These are phyloP conservation scores for Drosophila kikkawai DNA, from an alignment of 1,140 invertebrate genomes.

Conservation along the genomic window DNA sequence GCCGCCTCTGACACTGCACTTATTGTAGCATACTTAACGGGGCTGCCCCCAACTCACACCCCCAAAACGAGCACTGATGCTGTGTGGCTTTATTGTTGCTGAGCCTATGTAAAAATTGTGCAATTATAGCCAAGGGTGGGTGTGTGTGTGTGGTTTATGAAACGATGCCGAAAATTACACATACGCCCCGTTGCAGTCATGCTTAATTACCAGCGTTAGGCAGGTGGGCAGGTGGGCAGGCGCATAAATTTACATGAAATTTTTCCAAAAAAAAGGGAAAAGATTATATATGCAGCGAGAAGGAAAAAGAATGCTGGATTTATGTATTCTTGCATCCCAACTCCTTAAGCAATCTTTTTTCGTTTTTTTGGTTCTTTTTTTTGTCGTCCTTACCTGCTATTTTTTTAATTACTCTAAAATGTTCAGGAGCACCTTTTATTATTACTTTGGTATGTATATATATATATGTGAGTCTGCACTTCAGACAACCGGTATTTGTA, in stretches of 20 bases:
- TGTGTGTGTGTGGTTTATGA: slow-evolving; percentile 66
- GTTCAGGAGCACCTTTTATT: slow-evolving; percentile 77
- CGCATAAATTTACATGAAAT: slow-evolving; percentile 78
- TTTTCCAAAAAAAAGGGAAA: slow-evolving; percentile 47
- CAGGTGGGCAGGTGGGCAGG: slow-evolving; percentile 37
- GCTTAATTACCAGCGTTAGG: slow-evolving; percentile 69
- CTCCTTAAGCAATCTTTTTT: slow-evolving; percentile 58
- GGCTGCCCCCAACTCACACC: slow-evolving; percentile 24
- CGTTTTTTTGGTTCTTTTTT: slow-evolving; percentile 30
- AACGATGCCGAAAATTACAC: slow-evolving; percentile 83
- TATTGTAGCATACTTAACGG: slow-evolving; percentile 83
- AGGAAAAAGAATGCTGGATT: slow-evolving; percentile 53
- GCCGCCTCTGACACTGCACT: slow-evolving; percentile 77
- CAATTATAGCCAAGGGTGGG: slow-evolving; percentile 56
- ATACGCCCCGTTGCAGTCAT: slow-evolving; percentile 78
- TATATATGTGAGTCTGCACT: slow-evolving; percentile 39
- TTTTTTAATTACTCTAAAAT: slow-evolving; percentile 84
- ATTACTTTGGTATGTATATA: slow-evolving; percentile 40
- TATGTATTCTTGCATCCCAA: slow-evolving; percentile 70
- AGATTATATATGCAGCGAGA: slow-evolving; percentile 10
- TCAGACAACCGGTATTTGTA: slow-evolving; percentile 66
- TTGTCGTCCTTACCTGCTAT: slow-evolving; percentile 41
- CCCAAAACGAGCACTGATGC: slow-evolving; percentile 26
- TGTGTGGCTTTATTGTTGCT: slow-evolving; percentile 72
- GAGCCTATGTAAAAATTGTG: slow-evolving; percentile 75